Base-by-base conservation (phyloP, 2,888 invertebrate genomes). In the Stenurella melanura region DNA sequence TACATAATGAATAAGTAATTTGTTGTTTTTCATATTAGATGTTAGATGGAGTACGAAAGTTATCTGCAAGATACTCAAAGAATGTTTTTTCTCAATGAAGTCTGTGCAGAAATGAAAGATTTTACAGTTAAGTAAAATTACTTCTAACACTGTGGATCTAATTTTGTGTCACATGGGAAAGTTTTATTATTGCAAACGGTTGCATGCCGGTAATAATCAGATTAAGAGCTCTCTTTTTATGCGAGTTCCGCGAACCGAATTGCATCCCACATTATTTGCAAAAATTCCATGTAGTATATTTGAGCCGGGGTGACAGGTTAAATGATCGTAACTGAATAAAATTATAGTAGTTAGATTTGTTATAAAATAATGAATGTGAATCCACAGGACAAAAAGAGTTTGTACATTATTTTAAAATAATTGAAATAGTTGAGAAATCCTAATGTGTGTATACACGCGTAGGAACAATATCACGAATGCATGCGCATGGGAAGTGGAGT, bases 291-390 rank as follows among this genome's bases (percentile, higher is more conserved):
- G n/a, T n/a, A 50, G 4, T 17, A n/a, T 6, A n/a, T n/a, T 50
- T 50, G 50, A 50, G 50, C n/a, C 4, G 50, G n/a, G 50, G 50
- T 50, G 50, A 50, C 50, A 50, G 50, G 50, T 50, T 50, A 50
- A 50, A 50, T 50, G 50, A n/a, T 50, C 15, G n/a, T n/a, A 50
- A n/a, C 15, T 50, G 50, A n/a, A n/a, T n/a, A n/a, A 50, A 50
- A 50, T 50, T 50, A 7, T 12, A 50, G 50, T n/a, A 50, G 50
- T 42, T 42, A 15, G 12, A 42, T 42, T 42, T 42, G 11, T 15
- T 42, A 42, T 12, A 42, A 42, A 42, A 42, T 42, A 42, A 42
- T 42, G 15, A 42, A 50, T 50, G 50, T n/a, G 50, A 50, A 50
- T 50, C 4, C n/a, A 12, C 6, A 7, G n/a, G 15, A 50, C 50